phyloP scores from a whole-genome alignment of 2,113 vertebrate genomes.

The Tenebrosternarchus preto region DNA sequence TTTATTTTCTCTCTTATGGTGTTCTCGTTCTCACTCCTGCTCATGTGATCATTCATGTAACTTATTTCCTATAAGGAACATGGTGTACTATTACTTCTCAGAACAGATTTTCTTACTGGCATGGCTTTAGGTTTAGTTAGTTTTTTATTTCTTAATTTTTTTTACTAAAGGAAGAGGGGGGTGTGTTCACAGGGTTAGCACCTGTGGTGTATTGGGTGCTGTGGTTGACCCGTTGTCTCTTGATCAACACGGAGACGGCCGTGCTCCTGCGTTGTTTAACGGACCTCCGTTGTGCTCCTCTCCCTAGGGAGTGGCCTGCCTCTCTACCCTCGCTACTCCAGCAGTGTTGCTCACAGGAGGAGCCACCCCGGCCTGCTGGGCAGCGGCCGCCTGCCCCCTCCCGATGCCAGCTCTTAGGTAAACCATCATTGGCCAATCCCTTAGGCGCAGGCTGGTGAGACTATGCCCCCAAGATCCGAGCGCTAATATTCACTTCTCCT shows the following conservation, averaged over 20 bases:
- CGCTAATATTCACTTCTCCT: not conserved
- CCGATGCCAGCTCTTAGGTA: constrained; percentile 83
- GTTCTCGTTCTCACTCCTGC: not conserved
- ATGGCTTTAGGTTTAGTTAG: not conserved
- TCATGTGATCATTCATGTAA: not conserved
- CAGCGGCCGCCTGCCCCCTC: constrained; percentile 77
- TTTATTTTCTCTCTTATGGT: not conserved
- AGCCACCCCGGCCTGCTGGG: constrained; percentile 71
- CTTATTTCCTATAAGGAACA: not conserved
- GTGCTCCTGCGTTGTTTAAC: constrained; percentile 50
- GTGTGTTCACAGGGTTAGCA: not conserved
- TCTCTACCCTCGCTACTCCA: constrained; percentile 77
- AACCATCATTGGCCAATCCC: not conserved
- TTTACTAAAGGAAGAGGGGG: too few species aligned
- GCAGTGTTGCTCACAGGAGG: constrained; percentile 77
- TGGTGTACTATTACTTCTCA: not conserved
- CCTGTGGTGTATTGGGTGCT: not conserved
- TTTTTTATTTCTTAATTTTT: too few species aligned
- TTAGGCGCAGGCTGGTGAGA: not conserved
- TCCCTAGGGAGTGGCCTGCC: constrained; percentile 79
- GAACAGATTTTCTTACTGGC: not conserved
- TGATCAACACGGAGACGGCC: not conserved
- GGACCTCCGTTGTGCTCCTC: constrained; percentile 19
- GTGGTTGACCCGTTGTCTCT: not conserved
- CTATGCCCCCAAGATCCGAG: not conserved